Evolutionary conservation across 1,140 invertebrate genomes (phyloP).

Genomic region (Lordiphosa collinella): DNA sequence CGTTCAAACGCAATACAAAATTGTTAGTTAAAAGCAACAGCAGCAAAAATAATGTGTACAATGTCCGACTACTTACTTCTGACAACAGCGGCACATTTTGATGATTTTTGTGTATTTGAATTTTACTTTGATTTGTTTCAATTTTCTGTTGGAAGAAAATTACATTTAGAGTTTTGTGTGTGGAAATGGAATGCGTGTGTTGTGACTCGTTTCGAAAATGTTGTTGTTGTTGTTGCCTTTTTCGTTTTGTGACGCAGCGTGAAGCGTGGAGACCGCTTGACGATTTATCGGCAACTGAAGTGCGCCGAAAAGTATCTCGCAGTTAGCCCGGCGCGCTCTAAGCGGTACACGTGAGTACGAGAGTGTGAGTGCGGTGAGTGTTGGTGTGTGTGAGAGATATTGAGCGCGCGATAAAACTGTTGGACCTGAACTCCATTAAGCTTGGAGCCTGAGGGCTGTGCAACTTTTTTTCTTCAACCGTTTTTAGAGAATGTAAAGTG

Average conservation of each 20-base stretch:
- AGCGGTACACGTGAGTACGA: conserved; percentile 5
- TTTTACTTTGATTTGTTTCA: conserved; percentile 41
- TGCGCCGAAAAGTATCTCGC: conserved; percentile 51
- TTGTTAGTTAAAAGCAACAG: conserved; percentile 18
- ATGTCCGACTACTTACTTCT: conserved; percentile 63
- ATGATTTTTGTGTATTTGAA: conserved; percentile 9
- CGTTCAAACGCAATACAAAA: background rate
- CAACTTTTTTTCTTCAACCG: background rate
- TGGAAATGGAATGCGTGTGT: conserved; percentile 29
- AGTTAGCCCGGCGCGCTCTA: conserved; percentile 26
- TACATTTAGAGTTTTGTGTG: conserved; percentile 36
- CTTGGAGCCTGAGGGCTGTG: background rate
- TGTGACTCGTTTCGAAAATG: conserved; percentile 53
- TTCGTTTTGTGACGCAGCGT: conserved; percentile 25
- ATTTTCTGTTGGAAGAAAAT: conserved; percentile 43
- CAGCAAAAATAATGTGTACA: conserved; percentile 11
- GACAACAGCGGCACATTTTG: conserved; percentile 78
- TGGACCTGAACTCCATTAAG: background rate
- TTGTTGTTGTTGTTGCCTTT: conserved; percentile 21
- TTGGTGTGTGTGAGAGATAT: background rate
- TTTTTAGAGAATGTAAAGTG: conserved; percentile 6
- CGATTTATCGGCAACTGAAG: conserved; percentile 73
- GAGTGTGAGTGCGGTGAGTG: background rate
- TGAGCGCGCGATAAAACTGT: conserved; percentile 7
- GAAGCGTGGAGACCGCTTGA: conserved; percentile 50